Evolutionary conservation across 2,113 vertebrate species (phyloP), one percentile per base, ranked within the genome.

Genomic region (Zapornia atra): DNA sequence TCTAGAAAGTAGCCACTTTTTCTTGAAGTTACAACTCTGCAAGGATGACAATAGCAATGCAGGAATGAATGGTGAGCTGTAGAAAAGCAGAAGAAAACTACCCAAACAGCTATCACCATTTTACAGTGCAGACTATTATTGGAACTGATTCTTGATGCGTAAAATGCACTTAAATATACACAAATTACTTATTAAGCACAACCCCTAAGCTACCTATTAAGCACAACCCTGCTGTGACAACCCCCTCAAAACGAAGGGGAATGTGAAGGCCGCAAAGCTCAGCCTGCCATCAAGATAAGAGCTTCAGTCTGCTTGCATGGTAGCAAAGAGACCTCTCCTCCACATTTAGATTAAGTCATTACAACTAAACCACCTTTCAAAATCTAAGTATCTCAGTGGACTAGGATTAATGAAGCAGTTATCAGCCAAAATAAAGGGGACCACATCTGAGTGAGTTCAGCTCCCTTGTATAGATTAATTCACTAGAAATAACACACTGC

Each of bases 81-180:
- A 48, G 18, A 34, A 26, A 42, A 84, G 56, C 34, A 33, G 76
- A 38, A 48, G 9, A 48, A 19, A 48, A 75, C 36, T 31, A 64
- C 2, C 25, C 34, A 66, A 84, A 0, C 29, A 76, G 9, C 10
- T 34, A 17, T 17, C 22, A 60, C 15, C 0, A 1, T 33, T 9
- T 44, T 44, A 48, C 20, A 50, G 16, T 6, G 24, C 33, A 85
- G 22, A 76, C 48, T 68, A 40, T 36, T 76, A 8, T 33, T 44
- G 12, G 18, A 86, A 86, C 33, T 48, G 29, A 79, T 72, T 64
- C 59, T 53, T 69, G 17, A 69, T 77, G 29, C 50, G 24, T 21
- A 61, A 89, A 89, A 57, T 44, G 29, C 33, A 72, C 42, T 29
- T 53, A n/a, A 64, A 33, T 13, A 66, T 2, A 36, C 31, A 36